Base-by-base conservation (phyloP, 1,140 invertebrate genomes). In the Saccostrea echinata region DNA sequence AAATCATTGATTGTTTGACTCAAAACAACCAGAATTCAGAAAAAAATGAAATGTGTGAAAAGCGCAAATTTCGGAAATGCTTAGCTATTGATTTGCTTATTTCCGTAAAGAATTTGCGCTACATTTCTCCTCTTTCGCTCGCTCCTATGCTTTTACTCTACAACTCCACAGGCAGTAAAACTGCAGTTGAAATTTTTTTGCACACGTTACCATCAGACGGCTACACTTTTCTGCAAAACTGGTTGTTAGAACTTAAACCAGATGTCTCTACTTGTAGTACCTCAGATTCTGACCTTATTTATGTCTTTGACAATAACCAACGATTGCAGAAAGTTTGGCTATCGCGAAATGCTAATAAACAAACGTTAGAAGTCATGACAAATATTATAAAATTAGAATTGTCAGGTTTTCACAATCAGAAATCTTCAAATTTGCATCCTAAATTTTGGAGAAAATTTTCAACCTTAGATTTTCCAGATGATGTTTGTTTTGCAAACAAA, bases 251-350 rank as follows among this genome's bases (percentile, higher is more conserved):
- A 83, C 27, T 83, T 43, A 43, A 52, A 83, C 35, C 81, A 43
- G n/a, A 43, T 52, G 16, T 43, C 21, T 81, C 76, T 8, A 83
- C 16, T 52, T 51, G 27, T 16, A 13, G 35, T 35, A 9, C 16
- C 8, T 24, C 57, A 64, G 57, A 83, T 11, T 83, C 30, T 43
- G 81, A 43, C 35, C 35, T 35, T 1, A 52, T 43, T 24, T 83
- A 83, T 83, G 81, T 33, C 3, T 83, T 83, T 83, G 81, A 83
- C 1, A 83, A 43, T 43, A 43, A 83, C 52, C 81, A 83, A 16
- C 35, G 81, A 83, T 51, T 83, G n/a, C 35, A 51, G 52, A 33
- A 52, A 35, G 52, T 52, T 35, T 83, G 81, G 35, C 52, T 83
- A 35, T 83, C 30, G n/a, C 35, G 81, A 43, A 83, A 83, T 83